Conservation (phyloP, 2,888 invertebrate species). For the Stegana nigrithorax region DNA sequence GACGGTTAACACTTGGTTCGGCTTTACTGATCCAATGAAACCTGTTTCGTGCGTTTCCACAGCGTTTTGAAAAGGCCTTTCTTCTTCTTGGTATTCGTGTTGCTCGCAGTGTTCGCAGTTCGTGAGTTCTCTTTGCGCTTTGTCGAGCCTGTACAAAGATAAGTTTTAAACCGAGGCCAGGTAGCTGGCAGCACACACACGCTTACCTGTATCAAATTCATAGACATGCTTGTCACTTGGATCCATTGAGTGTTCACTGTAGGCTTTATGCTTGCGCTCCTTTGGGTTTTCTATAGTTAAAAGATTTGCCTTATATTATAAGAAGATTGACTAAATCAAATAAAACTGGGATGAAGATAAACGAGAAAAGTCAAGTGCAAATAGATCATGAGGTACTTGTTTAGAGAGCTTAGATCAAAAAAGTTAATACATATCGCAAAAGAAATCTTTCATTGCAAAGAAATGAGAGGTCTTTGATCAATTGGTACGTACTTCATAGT, state of each 20-base stretch:
- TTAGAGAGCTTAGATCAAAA: no score
- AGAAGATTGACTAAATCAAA: not conserved
- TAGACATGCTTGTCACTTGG: constrained; percentile 49
- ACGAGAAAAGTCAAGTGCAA: no score
- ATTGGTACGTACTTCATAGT: no score
- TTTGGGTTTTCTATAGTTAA: constrained; percentile 43
- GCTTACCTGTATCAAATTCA: constrained; percentile 52
- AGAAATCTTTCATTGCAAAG: no score
- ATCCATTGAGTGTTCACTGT: constrained; percentile 52
- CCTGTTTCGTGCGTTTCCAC: constrained; percentile 89
- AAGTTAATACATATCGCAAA: no score
- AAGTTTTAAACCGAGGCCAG: no score
- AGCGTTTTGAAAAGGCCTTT: constrained; percentile 90
- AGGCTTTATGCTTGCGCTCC: constrained; percentile 55
- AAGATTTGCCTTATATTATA: not conserved
- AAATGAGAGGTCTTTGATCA: no score
- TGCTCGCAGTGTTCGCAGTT: constrained; percentile 49
- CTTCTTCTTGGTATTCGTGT: constrained; percentile 75
- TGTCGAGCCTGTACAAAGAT: constrained; percentile 43
- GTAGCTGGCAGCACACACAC: no score
- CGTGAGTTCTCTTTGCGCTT: constrained; percentile 55
- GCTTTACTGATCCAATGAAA: constrained; percentile 84
- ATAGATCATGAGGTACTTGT: no score
- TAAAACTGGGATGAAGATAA: no score
- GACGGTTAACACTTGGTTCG: not conserved